These are phyloP conservation scores for Rosalia funebris DNA, from an alignment of 2,888 invertebrate species.

Conservation along the genomic window DNA sequence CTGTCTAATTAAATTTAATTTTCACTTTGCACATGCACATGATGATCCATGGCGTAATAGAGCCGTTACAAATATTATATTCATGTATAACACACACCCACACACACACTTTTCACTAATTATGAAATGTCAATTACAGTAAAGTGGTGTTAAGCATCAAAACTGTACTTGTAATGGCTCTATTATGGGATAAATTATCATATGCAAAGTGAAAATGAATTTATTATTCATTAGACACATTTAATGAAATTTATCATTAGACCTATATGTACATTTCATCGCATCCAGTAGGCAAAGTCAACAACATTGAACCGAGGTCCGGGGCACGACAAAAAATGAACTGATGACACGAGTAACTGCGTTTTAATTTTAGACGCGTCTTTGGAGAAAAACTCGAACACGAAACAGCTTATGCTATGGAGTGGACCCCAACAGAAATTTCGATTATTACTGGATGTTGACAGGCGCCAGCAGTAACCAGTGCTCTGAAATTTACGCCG, in stretches of 20 bases:
- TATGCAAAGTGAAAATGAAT: neutral
- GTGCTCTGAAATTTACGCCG: conserved; percentile 65
- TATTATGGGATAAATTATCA: no score
- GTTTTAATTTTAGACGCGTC: conserved; percentile 17
- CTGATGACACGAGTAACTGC: neutral
- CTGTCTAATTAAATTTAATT: no score
- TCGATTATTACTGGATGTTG: conserved; percentile 74
- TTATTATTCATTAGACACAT: neutral
- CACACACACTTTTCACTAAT: no score
- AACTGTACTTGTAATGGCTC: no score
- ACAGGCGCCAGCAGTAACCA: conserved; percentile 54
- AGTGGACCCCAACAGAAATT: conserved; percentile 82
- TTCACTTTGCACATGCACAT: no score
- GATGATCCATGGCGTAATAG: no score
- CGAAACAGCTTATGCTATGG: conserved; percentile 68
- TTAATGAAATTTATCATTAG: neutral
- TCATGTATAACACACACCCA: no score
- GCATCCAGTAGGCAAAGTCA: neutral
- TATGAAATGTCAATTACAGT: no score
- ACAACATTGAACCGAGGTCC: neutral
- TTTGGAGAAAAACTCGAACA: conserved; percentile 21
- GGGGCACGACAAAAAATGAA: neutral
- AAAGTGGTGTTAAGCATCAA: no score
- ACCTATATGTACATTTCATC: neutral
- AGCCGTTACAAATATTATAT: no score